Conservation (phyloP, 1,140 invertebrate genomes). For the Trichomalopsis sarcophagae region DNA sequence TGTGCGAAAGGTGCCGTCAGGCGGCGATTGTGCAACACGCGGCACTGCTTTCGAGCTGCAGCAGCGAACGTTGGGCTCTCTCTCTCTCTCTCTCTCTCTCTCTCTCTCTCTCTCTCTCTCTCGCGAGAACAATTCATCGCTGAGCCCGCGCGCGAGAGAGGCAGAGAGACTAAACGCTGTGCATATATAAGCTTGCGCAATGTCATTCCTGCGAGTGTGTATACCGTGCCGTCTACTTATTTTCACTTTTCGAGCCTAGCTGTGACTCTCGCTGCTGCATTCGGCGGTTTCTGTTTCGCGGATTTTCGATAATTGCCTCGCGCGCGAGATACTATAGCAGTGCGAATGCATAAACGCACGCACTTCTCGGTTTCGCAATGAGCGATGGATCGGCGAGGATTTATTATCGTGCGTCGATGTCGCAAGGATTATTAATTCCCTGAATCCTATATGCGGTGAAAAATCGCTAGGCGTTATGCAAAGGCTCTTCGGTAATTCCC, state of each 20-base stretch:
- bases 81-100: too few species aligned
- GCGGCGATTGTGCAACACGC: constrained; percentile 55
- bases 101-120: not conserved
- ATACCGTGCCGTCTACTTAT: not conserved
- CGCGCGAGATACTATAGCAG: not conserved
- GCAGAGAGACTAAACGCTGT: not conserved
- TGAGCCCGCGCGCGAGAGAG: not conserved
- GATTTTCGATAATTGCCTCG: not conserved
- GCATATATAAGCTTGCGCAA: not conserved
- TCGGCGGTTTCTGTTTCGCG: too few species aligned
- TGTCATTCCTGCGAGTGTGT: not conserved
- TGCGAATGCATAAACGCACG: not conserved
- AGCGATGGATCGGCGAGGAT: not conserved
- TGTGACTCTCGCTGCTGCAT: too few species aligned
- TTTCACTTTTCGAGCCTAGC: not conserved
- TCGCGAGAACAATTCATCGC: not conserved
- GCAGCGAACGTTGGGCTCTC: not conserved
- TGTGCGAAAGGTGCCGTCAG: constrained; percentile 56
- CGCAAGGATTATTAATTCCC: not conserved
- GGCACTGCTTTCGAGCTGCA: not conserved
- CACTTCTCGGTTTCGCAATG: not conserved
- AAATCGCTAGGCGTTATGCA: too few species aligned
- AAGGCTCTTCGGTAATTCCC: too few species aligned
- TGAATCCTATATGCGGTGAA: too few species aligned
- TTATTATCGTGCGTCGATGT: not conserved